Evolutionary conservation across 1,140 invertebrate species (phyloP).

Genomic region (Chlorops oryzae): DNA sequence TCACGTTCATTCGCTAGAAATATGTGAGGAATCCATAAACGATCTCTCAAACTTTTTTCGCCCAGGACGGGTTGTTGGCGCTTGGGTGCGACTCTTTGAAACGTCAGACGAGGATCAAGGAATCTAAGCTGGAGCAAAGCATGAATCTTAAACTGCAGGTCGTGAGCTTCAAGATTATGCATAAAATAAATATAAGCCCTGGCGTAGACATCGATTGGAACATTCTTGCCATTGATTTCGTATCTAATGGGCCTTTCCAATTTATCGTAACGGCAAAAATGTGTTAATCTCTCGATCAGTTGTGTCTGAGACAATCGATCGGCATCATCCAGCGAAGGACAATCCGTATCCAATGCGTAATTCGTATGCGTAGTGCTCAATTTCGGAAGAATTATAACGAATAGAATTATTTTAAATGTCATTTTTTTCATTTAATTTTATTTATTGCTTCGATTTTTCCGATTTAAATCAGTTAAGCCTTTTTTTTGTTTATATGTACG

Average conservation of each 20-base stretch:
- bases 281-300: conserved; percentile 60
- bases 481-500: too few relatives aligned
- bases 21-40: conserved; percentile 75
- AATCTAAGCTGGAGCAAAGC: conserved; percentile 72
- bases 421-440: too few relatives aligned
- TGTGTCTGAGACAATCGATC: conserved; percentile 64
- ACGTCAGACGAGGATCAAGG: conserved; percentile 61
- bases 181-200: conserved; percentile 70
- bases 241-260: conserved; percentile 57
- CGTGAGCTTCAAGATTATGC: conserved; percentile 69
- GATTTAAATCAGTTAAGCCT: too few relatives aligned
- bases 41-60: conserved; percentile 59
- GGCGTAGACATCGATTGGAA: conserved; percentile 58
- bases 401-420: too few relatives aligned
- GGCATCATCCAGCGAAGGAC: conserved; percentile 53
- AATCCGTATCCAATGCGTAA: conserved; percentile 49
- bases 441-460: too few relatives aligned
- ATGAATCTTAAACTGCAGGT: conserved; percentile 75
- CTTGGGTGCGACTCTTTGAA: conserved; percentile 59
- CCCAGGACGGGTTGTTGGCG: conserved; percentile 60
- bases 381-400: too few relatives aligned
- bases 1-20: conserved; percentile 75
- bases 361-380: too few relatives aligned
- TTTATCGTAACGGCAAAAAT: conserved; percentile 69
- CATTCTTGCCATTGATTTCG: conserved; percentile 30